Percentiles rank a stretch among this genome's conserved stretches.
Conservation (phyloP, 2,888 invertebrate genomes). For the Trilocha varians region DNA sequence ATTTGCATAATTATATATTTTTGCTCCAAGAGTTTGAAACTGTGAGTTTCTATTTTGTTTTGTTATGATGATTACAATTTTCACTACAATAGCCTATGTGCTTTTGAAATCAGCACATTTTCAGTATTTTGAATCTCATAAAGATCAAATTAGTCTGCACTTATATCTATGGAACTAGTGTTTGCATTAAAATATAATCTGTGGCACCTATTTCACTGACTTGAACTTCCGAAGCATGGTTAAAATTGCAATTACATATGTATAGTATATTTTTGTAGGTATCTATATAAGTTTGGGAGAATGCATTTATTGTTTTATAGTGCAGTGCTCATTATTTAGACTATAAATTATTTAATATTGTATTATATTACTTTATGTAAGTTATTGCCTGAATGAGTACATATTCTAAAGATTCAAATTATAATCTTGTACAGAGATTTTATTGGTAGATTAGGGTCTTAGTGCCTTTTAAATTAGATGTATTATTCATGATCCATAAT, state of each 20-base stretch:
- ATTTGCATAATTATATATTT: slow-evolving; percentile 15
- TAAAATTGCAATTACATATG: not conserved
- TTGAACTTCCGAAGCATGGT: not conserved
- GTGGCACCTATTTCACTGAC: too few species aligned
- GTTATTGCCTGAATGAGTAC: slow-evolving; percentile 5
- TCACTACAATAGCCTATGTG: slow-evolving; percentile 19
- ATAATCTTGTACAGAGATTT: slow-evolving; percentile 53
- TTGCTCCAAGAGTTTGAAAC: slow-evolving; percentile 50
- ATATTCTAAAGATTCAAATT: slow-evolving; percentile 19
- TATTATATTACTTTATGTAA: not conserved
- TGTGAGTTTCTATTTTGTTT: slow-evolving; percentile 49
- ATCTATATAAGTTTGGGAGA: slow-evolving; percentile 5
- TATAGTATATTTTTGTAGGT: not conserved
- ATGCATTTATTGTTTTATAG: slow-evolving; percentile 3
- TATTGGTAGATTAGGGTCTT: slow-evolving; percentile 63
- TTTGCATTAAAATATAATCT: too few species aligned
- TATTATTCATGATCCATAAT: slow-evolving; percentile 21
- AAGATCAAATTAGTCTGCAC: slow-evolving; percentile 1
- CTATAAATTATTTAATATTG: not conserved
- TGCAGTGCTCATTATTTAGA: slow-evolving; percentile 13
- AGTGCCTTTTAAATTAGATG: slow-evolving; percentile 65
- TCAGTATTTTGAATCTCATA: slow-evolving; percentile 31
- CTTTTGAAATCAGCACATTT: slow-evolving; percentile 7
- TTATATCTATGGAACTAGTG: not conserved
- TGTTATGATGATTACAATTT: slow-evolving; percentile 25